Evolutionary conservation across 2,888 invertebrate genomes (phyloP).

Genomic region (Helobdella robusta): DNA sequence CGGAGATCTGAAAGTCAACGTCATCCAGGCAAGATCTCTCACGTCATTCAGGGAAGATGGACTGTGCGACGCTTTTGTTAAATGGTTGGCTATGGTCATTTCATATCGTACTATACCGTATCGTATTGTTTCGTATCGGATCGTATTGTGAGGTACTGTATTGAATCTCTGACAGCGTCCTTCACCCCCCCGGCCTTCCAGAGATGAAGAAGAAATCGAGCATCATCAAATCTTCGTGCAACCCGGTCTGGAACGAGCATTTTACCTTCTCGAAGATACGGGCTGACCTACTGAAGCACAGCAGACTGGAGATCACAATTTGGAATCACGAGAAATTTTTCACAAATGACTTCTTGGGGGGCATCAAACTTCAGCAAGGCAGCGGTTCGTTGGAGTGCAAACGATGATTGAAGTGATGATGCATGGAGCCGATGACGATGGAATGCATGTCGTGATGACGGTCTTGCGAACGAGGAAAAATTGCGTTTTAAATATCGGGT

Average conservation of each 20-base stretch:
- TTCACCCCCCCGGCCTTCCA: not conserved
- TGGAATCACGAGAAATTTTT: slow-evolving; percentile 88
- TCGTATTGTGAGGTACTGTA: too few relatives aligned
- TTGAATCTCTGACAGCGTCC: not conserved
- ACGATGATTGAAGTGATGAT: too few relatives aligned
- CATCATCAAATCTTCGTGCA: slow-evolving; percentile 67
- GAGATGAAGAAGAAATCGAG: slow-evolving; percentile 79
- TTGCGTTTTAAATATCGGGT: too few relatives aligned
- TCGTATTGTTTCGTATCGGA: too few relatives aligned
- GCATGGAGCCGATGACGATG: too few relatives aligned
- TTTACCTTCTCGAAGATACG: slow-evolving; percentile 80
- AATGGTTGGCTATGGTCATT: too few relatives aligned
- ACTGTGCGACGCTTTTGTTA: slow-evolving; percentile 11
- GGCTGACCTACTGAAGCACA: slow-evolving; percentile 65
- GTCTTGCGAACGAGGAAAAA: too few relatives aligned
- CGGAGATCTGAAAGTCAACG: slow-evolving; percentile 2
- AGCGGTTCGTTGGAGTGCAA: too few relatives aligned
- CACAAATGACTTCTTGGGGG: slow-evolving; percentile 89
- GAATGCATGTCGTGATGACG: too few relatives aligned
- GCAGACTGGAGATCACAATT: slow-evolving; percentile 79
- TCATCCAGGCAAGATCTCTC: slow-evolving; percentile 17
- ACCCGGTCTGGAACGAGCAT: slow-evolving; percentile 81
- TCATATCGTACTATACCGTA: too few relatives aligned
- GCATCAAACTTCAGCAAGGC: slow-evolving; percentile 77
- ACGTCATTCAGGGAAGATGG: slow-evolving; percentile 13